Conservation (phyloP, 2,888 invertebrate species). For the Cylindroiulus punctatus region DNA sequence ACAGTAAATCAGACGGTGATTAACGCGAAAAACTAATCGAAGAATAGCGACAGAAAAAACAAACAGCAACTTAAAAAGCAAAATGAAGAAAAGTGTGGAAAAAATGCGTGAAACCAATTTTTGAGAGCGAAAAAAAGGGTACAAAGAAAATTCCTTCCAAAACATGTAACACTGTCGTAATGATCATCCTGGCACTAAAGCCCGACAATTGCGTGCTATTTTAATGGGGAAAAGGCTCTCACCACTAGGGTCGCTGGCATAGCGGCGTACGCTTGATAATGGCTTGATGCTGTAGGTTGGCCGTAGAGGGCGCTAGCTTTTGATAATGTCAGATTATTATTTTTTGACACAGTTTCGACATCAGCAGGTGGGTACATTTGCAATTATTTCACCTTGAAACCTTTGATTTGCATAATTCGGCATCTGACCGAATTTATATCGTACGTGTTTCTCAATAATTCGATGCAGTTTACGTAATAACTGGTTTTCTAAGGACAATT, state of each 20-base stretch:
- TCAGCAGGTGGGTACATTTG: constrained; percentile 3
- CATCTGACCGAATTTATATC: background rate
- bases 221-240: background rate
- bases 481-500: background rate
- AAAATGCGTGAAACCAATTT: background rate
- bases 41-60: background rate
- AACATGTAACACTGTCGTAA: background rate
- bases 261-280: background rate
- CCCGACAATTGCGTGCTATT: background rate
- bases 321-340: background rate
- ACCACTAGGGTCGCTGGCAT: background rate
- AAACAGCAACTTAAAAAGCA: background rate
- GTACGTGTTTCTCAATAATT: background rate
- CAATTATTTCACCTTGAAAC: background rate
- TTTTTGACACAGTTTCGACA: background rate
- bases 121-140: background rate
- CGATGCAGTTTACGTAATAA: background rate
- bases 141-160: background rate
- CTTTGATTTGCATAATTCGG: background rate
- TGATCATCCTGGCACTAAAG: background rate
- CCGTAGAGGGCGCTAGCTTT: background rate
- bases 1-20: background rate
- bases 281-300: background rate
- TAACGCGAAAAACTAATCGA: background rate
- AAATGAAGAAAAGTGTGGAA: background rate